These are phyloP conservation scores for Coleophora deauratella DNA, from an alignment of 2,888 invertebrate genomes.

Conservation along the genomic window DNA sequence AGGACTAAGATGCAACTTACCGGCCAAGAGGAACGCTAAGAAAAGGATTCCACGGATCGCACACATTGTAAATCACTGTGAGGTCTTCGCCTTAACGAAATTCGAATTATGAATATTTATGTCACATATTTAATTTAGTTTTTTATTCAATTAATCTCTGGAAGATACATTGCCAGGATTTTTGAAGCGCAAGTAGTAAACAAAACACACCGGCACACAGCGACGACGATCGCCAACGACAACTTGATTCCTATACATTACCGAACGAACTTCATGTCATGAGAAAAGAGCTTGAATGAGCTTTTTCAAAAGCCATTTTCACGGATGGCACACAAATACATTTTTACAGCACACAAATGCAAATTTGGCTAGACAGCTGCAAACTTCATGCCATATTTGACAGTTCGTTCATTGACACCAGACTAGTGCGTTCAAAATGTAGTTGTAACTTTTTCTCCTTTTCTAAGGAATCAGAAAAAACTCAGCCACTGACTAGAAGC, in stretches of 20 bases:
- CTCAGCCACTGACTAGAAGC: too few relatives aligned
- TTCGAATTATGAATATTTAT: conserved; percentile 7
- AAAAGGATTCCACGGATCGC: conserved; percentile 41
- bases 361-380: conserved; percentile 45
- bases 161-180: conserved; percentile 28
- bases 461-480: too few relatives aligned
- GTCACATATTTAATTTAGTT: conserved; percentile 37
- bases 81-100: not conserved
- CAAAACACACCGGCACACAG: conserved; percentile 26
- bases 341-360: conserved; percentile 6
- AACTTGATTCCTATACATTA: too few relatives aligned
- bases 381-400: conserved; percentile 61
- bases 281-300: conserved; percentile 24
- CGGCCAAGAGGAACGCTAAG: conserved; percentile 49
- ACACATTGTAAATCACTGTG: conserved; percentile 43
- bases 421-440: conserved; percentile 27
- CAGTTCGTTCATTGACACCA: conserved; percentile 64
- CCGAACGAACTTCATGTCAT: conserved; percentile 18
- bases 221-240: conserved; percentile 24
- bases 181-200: conserved; percentile 32
- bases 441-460: too few relatives aligned
- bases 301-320: conserved; percentile 36
- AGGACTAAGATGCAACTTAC: conserved; percentile 54
- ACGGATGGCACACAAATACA: conserved; percentile 39
- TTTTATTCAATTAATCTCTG: conserved; percentile 30